These are phyloP conservation scores for Leptosomus discolor DNA, from an alignment of 2,113 vertebrate genomes.

Conservation along the genomic window DNA sequence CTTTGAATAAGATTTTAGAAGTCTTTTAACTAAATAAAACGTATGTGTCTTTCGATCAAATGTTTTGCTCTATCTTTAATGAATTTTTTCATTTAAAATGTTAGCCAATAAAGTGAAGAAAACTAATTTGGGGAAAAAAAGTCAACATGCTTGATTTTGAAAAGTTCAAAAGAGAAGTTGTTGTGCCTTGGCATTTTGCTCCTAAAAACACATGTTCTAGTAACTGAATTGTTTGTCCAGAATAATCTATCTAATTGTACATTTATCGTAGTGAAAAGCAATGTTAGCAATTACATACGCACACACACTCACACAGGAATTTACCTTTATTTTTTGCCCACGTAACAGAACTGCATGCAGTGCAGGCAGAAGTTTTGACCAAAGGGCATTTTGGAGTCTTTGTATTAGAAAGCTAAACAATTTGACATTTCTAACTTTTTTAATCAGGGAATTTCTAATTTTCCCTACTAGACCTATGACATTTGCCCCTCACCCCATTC, in stretches of 20 bases:
- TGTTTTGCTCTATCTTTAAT: neutral
- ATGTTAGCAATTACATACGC: neutral
- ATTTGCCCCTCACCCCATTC: neutral
- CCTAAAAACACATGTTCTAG: neutral
- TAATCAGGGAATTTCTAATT: neutral
- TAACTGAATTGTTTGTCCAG: neutral
- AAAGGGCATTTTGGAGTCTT: neutral
- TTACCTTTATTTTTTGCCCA: neutral
- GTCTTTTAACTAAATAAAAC: neutral
- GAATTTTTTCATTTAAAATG: neutral
- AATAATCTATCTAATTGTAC: neutral
- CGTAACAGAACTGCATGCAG: neutral
- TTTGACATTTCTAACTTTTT: too few species aligned
- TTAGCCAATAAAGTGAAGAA: neutral
- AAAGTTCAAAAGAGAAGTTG: neutral
- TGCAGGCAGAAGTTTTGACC: neutral
- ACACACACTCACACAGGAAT: neutral
- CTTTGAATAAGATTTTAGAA: neutral
- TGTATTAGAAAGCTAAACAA: neutral
- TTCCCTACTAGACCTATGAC: neutral
- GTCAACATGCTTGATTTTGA: neutral
- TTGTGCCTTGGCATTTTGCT: neutral
- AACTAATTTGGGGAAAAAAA: neutral
- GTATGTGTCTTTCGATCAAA: neutral
- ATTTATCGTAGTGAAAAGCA: neutral